Base-by-base conservation (phyloP, 2,888 invertebrate genomes). In the Meandrusa payeni region DNA sequence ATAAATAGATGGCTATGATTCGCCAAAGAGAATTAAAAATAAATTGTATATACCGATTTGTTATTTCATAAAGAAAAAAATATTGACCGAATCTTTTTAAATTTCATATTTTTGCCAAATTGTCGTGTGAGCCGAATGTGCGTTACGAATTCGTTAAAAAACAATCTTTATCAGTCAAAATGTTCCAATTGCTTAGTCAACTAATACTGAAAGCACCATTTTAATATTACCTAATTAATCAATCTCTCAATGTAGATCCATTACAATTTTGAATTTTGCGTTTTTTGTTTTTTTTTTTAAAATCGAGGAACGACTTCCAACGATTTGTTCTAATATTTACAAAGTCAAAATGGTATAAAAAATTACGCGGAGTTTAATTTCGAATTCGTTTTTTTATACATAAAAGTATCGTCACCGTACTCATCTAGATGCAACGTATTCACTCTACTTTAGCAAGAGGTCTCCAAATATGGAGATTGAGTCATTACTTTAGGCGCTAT, bases 191-290 rank as follows among this genome's bases (percentile, higher is more conserved):
- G 76, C 81, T 79, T 80, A 81, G 60, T 65, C 70, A 76, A 82
- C 71, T 85, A 86, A 86, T 87, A 86, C 86, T 82, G 83, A 70
- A 83, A 87, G 86, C 86, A 87, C 86, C 86, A 86, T 83, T 76
- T 61, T 67, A 58, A 15, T 63, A 64, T 67, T 70, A 70, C 58
- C 63, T 67, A 69, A 64, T 55, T 71, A 64, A 68, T 69, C 64
- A 61, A 69, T 67, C 65, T n/a, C 59, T 68, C 65, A 70, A 52
- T 51, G 57, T 64, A 67, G 66, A 58, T 63, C 55, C 56, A 51
- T 61, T 61, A 56, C 48, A 69, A 67, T 69, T 71, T 70, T 63
- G 65, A 69, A 72, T 69, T 68, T 64, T 44, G 53, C 40, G 41
- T 50, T 36, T 45, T 50, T 50, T 24, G 50, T 28, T 42, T 42